phyloP scores from a whole-genome alignment of 2,113 vertebrate genomes.

The Ameiurus melas region DNA sequence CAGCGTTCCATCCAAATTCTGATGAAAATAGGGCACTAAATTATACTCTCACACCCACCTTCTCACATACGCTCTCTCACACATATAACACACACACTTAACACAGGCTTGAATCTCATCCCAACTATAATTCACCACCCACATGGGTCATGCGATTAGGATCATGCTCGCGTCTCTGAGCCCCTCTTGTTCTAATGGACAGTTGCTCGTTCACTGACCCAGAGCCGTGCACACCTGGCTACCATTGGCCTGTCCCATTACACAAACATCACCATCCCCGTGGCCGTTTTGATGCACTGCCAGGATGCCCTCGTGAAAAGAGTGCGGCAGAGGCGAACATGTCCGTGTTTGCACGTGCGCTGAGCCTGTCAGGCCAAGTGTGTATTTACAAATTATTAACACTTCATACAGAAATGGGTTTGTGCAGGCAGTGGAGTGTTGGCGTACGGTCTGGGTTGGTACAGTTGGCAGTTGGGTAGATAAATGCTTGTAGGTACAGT shows the following conservation, averaged over 20 bases:
- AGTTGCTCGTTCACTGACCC: constrained; percentile 45
- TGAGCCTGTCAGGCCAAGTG: not conserved
- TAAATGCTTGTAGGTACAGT: not conserved
- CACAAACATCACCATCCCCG: constrained; percentile 50
- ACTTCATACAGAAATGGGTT: constrained; percentile 52
- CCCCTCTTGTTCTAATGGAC: constrained; percentile 45
- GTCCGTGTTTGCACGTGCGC: not conserved
- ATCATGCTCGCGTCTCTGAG: constrained; percentile 44
- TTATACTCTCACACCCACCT: constrained; percentile 1
- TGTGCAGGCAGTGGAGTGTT: constrained; percentile 24
- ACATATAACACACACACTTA: not conserved
- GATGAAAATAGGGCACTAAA: constrained; percentile 47
- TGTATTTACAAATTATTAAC: constrained; percentile 52
- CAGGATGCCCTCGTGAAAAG: constrained; percentile 55
- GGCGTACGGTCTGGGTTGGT: not conserved
- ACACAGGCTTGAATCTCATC: constrained; percentile 11
- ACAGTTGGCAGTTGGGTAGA: not conserved
- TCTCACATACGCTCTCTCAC: not conserved
- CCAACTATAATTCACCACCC: constrained; percentile 28
- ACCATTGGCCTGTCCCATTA: constrained; percentile 35
- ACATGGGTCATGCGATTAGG: not conserved
- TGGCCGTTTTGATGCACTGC: constrained; percentile 51
- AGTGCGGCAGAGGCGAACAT: constrained; percentile 5
- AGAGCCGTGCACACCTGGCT: constrained; percentile 28
- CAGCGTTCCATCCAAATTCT: constrained; percentile 33